Evolutionary conservation across 2,888 invertebrate genomes (phyloP), one percentile per base, ranked within the genome.

Genomic region (Lithophane ornitopus): DNA sequence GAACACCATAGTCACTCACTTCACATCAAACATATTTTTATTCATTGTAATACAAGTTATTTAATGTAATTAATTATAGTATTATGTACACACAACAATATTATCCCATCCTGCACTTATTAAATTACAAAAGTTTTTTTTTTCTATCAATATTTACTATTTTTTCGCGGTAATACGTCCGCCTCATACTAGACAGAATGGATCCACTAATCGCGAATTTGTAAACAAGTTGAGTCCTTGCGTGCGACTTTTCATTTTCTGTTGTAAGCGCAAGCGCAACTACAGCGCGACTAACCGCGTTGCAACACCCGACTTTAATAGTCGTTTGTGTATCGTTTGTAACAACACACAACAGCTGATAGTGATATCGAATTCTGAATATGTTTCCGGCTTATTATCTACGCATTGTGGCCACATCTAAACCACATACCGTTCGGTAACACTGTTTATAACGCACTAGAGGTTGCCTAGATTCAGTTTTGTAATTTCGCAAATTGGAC

Each of bases 191-290:
- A 74, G 34, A 85, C 65, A 77, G 58, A 72, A 72, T 70, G 46
- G 74, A 76, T 73, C 62, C 54, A 87, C 78, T 81, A 76, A 76
- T 68, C 70, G 82, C 28, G 54, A 78, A 82, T 88, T 86, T 71
- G 88, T 87, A 87, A 88, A 87, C 88, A 87, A 84, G 79, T 75
- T 68, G 63, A 74, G 88, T 88, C 88, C 87, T 85, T 88, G 87
- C 74, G 68, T 66, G 76, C 68, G 82, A 78, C 85, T 78, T 82
- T 82, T 85, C 85, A 82, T 78, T 81, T 85, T 75, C 71, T 87
- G 88, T 88, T 83, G 87, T 74, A 87, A 85, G 62, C 76, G 77
- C 63, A 85, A 78, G 63, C 80, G 74, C 59, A 86, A 76, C 74
- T 70, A n/a, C 65, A 49, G 26, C 66, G 72, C 85, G 82, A 62